phyloP scores from a whole-genome alignment of 1,140 invertebrate species.

The Panulirus ornatus region DNA sequence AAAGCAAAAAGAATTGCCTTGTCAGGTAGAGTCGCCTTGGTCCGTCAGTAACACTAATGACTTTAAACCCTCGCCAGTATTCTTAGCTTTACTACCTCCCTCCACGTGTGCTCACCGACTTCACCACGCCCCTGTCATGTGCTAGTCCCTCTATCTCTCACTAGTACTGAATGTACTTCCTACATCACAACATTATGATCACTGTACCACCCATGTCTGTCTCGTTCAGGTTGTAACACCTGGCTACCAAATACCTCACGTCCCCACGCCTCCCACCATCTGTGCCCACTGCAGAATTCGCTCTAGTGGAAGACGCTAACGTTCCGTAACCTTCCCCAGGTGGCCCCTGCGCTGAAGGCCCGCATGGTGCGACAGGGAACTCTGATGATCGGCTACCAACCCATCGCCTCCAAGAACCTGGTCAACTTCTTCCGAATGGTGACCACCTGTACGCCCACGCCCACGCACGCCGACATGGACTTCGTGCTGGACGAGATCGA shows the following conservation, averaged over 20 bases:
- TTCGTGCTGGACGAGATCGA: slow-evolving; percentile 83
- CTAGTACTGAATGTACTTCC: no score
- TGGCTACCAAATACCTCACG: background rate
- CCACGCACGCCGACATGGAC: slow-evolving; percentile 82
- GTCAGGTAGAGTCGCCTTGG: no score
- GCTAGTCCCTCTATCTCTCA: no score
- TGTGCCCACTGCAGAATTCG: background rate
- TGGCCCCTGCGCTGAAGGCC: slow-evolving; percentile 92
- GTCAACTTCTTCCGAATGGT: slow-evolving; percentile 94
- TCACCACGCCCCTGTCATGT: no score
- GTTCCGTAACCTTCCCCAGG: slow-evolving; percentile 79
- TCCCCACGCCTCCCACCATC: background rate
- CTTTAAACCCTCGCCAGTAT: no score
- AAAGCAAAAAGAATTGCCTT: no score
- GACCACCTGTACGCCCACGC: slow-evolving; percentile 86
- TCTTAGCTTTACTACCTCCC: no score
- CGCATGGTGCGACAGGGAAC: slow-evolving; percentile 86
- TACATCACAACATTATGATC: no score
- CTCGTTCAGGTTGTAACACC: no score
- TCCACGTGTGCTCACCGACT: no score
- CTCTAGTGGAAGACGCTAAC: background rate
- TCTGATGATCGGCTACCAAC: slow-evolving; percentile 92
- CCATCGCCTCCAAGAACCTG: slow-evolving; percentile 82
- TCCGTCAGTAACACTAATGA: no score
- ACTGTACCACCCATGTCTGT: no score